A percentile compares a stretch with the other conserved stretches of the same genome.
Evolutionary conservation across 2,888 invertebrate genomes (phyloP).

Genomic region (Cephus rjabovi): DNA sequence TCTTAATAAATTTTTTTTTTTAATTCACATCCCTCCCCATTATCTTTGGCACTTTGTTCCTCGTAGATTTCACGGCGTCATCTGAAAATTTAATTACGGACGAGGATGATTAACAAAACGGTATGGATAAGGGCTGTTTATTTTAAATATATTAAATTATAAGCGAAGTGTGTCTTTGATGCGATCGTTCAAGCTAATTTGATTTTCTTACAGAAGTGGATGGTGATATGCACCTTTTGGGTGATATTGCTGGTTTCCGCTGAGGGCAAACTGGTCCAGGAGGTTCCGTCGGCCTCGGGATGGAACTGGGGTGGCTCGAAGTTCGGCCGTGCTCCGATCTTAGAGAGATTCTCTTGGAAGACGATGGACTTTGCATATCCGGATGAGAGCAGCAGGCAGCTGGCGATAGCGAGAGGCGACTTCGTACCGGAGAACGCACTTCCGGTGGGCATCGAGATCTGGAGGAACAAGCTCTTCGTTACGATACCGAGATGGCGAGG

Average conservation of each 20-base stretch:
- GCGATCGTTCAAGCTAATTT: background rate
- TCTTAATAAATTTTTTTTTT: too few species aligned
- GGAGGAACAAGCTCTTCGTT: constrained; percentile 84
- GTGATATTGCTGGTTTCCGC: background rate
- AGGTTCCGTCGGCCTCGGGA: background rate
- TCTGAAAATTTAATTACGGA: background rate
- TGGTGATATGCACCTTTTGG: background rate
- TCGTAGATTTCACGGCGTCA: background rate
- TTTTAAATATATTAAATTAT: background rate
- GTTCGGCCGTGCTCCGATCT: constrained; percentile 67
- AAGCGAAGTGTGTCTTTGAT: background rate
- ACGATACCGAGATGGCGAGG: constrained; percentile 84
- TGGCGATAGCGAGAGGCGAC: constrained; percentile 75
- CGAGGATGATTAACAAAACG: background rate
- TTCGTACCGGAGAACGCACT: constrained; percentile 82
- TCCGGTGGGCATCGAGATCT: constrained; percentile 86
- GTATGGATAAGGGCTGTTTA: background rate
- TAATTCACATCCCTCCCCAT: too few species aligned
- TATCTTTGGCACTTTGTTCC: background rate
- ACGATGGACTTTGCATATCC: constrained; percentile 82
- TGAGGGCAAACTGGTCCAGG: background rate
- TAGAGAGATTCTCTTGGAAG: constrained; percentile 82
- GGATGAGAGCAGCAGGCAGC: constrained; percentile 71
- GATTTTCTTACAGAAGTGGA: background rate
- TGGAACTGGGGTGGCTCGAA: constrained; percentile 42